phyloP scores from a whole-genome alignment of 2,888 invertebrate genomes.

The Bombylius major region DNA sequence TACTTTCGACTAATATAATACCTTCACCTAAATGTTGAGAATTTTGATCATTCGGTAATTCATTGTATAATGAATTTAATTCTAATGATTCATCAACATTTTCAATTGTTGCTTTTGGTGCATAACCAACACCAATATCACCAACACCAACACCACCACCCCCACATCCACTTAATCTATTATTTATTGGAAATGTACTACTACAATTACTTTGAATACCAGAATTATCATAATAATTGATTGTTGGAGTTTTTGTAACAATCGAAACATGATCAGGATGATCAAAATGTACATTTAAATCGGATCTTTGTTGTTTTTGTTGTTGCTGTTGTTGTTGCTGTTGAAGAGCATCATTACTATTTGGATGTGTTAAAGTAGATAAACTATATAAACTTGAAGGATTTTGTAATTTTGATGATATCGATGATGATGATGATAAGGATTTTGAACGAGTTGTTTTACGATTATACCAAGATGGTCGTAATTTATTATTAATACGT shows the following conservation, averaged over 20 bases:
- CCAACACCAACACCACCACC: too few species aligned
- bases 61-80: neutral
- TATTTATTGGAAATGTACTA: too few species aligned
- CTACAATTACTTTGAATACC: neutral
- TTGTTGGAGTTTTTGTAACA: too few species aligned
- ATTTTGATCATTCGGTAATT: constrained; percentile 5
- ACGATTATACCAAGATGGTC: neutral
- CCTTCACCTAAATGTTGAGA: constrained; percentile 5
- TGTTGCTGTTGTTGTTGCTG: neutral
- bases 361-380: constrained; percentile 1
- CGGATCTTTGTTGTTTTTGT: constrained; percentile 20
- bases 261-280: too few species aligned
- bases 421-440: too few species aligned
- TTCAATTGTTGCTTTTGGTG: too few species aligned
- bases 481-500: neutral
- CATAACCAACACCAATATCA: neutral
- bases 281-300: constrained; percentile 17
- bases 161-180: too few species aligned
- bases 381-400: constrained; percentile 12
- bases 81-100: neutral
- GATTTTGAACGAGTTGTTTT: neutral
- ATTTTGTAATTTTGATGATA: neutral
- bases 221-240: neutral
- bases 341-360: neutral
- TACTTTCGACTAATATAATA: constrained; percentile 9